Evolutionary conservation across 2,113 vertebrate species (phyloP), one percentile per base, ranked within the genome.

Genomic region (Hemiprocne comata): DNA sequence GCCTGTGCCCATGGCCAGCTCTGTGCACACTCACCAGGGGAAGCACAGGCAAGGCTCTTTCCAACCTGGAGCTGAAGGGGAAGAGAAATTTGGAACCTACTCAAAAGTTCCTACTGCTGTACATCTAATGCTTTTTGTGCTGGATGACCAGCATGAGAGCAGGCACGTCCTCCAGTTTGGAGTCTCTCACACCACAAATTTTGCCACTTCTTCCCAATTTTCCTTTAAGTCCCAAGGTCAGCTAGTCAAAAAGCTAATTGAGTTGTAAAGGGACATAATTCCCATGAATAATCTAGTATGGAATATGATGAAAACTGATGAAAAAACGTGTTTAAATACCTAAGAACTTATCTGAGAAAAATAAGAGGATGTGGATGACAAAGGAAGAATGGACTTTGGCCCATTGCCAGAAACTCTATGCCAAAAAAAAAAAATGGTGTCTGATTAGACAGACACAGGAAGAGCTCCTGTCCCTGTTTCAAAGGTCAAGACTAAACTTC

Each of bases 221-320:
- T 94, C 72, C 84, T 51, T 84, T 21, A 72, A 90, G 87, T 76
- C 85, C 91, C 85, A 87, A 89, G 62, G 85, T 85, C 74, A 94
- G 62, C 23, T 78, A 36, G 58, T 46, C 58, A 66, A 95, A 95
- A 81, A 89, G 46, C 77, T 75, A 93, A 67, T 81, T 72, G 55
- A 85, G n/a, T 97, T 97, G 94, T 95, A 96, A 95, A 97, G 93
- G 91, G 96, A 95, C 93, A 97, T 94, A 95, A 95, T 95, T 95
- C 94, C 95, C 93, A 94, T 91, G 62, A 87, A 87, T 46, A 95
- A 81, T 24, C 66, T 58, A 78, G 51, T 14, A 93, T 94, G 94
- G 81, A 96, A 13, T 60, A 91, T 48, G 75, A 96, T 85, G 87
- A 76, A 91, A 93, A 91, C 36, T 51, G 81, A 91, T 95, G 93